A percentile compares a stretch with the other conserved stretches of the same genome.
Evolutionary conservation across 2,113 vertebrate genomes (phyloP).

Genomic region (Neotragus moschatus): DNA sequence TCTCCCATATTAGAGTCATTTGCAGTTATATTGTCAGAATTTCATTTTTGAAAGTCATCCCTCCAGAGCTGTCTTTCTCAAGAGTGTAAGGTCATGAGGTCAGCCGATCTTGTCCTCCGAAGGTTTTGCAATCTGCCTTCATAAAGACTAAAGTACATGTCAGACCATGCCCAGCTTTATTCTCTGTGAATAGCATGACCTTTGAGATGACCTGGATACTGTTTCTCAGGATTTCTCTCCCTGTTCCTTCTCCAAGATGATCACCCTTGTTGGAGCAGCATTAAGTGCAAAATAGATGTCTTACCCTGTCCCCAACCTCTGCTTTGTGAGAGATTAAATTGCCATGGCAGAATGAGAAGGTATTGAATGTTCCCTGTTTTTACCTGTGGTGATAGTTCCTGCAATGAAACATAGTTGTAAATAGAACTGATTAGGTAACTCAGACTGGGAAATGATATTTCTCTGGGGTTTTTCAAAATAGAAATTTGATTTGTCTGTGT

Average conservation of each 20-base stretch:
- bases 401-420: not conserved
- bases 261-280: not conserved
- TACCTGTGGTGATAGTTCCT: not conserved
- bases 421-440: not conserved
- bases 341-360: not conserved
- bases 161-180: not conserved
- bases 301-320: not conserved
- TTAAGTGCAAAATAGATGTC: not conserved
- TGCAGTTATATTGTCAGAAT: conserved; percentile 30
- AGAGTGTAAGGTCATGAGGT: not conserved
- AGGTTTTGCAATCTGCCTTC: not conserved
- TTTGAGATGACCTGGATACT: not conserved
- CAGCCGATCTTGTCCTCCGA: not conserved
- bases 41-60: conserved; percentile 26
- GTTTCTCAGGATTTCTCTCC: not conserved
- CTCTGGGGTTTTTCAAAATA: not conserved
- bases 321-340: not conserved
- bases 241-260: not conserved
- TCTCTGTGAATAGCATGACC: not conserved
- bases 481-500: not conserved
- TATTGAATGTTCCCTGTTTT: not conserved
- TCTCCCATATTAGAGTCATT: not conserved
- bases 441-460: not conserved
- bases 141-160: not conserved
- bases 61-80: not conserved